Percentiles rank a stretch among this genome's conserved stretches.
Conservation (phyloP, 2,797 vertebrate genomes). For the Channallabes apus region DNA sequence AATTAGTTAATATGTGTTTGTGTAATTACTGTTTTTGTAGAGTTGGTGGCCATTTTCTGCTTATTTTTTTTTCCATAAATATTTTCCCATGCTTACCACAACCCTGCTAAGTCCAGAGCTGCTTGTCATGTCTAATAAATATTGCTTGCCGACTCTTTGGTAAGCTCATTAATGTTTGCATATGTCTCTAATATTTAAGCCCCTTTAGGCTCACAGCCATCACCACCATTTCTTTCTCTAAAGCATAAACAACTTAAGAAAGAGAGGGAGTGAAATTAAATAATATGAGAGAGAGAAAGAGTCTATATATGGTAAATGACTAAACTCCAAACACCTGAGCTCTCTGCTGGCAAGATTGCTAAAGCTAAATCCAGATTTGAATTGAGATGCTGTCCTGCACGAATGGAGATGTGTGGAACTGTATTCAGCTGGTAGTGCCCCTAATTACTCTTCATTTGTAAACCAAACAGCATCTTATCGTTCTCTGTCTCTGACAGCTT, state of each 20-base stretch:
- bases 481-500: conserved; percentile 79
- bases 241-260: conserved; percentile 22
- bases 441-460: conserved; percentile 83
- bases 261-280: conserved; percentile 21
- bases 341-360: conserved; percentile 58
- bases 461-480: conserved; percentile 82
- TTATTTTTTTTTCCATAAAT: conserved; percentile 61
- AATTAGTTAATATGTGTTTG: too few species aligned
- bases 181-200: conserved; percentile 80
- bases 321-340: conserved; percentile 65
- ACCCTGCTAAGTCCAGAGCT: conserved; percentile 76
- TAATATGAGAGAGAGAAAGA: conserved; percentile 51
- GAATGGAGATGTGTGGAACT: conserved; percentile 73
- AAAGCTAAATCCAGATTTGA: conserved; percentile 62
- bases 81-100: conserved; percentile 37
- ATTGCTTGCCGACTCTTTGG: conserved; percentile 73
- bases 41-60: too few species aligned
- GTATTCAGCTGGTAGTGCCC: conserved; percentile 75
- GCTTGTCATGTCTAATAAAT: conserved; percentile 81
- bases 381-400: conserved; percentile 68
- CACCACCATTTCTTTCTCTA: conserved; percentile 50
- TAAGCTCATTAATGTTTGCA: conserved; percentile 83
- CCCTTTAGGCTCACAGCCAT: conserved; percentile 62
- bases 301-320: conserved; percentile 64
- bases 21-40: too few species aligned